Percentiles rank a stretch among this genome's conserved stretches.
These are phyloP conservation scores for Lemur catta DNA, from an alignment of 2,797 vertebrate species.

Conservation along the genomic window DNA sequence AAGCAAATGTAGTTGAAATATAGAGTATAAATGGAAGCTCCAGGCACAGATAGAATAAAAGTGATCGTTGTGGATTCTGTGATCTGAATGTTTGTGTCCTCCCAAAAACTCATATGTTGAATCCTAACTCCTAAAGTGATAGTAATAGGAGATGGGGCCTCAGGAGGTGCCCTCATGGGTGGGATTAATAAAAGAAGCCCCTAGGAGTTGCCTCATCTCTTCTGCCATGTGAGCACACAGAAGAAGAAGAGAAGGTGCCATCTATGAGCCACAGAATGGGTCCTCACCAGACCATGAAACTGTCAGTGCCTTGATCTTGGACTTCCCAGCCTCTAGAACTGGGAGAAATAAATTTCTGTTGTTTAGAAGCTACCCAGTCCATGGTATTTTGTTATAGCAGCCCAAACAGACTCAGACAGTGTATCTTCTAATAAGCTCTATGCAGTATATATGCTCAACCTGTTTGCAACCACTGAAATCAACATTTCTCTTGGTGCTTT, in stretches of 20 bases:
- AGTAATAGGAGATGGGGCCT: not conserved
- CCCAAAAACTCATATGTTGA: not conserved
- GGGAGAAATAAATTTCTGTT: not conserved
- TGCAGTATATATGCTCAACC: not conserved
- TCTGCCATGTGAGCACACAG: not conserved
- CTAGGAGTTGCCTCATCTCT: too few relatives aligned
- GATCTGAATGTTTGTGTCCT: not conserved
- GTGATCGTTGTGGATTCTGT: not conserved
- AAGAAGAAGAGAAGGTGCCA: not conserved
- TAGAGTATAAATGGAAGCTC: not conserved
- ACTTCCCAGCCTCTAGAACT: not conserved
- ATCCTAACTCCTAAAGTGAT: not conserved
- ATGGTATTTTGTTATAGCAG: not conserved
- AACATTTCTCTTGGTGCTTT: not conserved
- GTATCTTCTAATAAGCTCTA: not conserved
- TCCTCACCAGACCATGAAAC: not conserved
- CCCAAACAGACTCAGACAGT: too few relatives aligned
- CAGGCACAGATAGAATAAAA: not conserved
- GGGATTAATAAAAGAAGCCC: not conserved
- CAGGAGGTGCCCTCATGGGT: not conserved
- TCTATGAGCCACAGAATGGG: not conserved
- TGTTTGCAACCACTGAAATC: not conserved
- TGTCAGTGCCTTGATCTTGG: not conserved
- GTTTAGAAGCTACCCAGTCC: not conserved
- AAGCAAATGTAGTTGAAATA: not conserved